phyloP scores from a whole-genome alignment of 1,140 invertebrate species.

The Drosophila tani region DNA sequence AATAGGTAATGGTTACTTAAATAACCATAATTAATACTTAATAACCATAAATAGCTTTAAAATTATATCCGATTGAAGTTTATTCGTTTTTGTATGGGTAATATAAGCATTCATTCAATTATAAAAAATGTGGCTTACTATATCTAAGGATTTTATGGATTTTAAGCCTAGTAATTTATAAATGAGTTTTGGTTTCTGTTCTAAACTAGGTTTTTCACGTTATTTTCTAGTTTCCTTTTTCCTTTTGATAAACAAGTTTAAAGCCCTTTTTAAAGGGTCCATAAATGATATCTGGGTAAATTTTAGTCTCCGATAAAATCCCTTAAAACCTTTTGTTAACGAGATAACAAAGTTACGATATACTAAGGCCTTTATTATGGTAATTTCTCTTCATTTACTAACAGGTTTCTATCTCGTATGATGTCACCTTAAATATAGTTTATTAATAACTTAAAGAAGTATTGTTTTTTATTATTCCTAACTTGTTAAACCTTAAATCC shows the following conservation, averaged over 20 bases:
- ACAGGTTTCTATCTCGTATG: not conserved
- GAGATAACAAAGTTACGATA: not conserved
- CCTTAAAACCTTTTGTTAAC: not conserved
- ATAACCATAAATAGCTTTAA: too few relatives aligned
- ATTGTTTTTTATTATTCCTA: too few relatives aligned
- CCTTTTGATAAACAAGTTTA: not conserved
- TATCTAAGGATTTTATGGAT: not conserved
- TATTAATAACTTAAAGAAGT: not conserved
- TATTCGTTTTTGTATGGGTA: not conserved
- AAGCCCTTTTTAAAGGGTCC: not conserved
- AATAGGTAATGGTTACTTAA: not conserved
- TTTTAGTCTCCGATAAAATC: too few relatives aligned
- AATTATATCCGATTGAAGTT: not conserved
- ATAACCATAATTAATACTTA: too few relatives aligned
- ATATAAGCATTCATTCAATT: too few relatives aligned
- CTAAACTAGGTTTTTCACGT: not conserved
- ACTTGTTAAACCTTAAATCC: too few relatives aligned
- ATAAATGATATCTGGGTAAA: not conserved
- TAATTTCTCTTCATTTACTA: not conserved
- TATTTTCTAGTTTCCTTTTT: not conserved
- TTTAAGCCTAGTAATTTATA: not conserved
- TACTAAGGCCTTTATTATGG: not conserved
- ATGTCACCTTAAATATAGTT: not conserved
- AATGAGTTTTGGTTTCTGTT: not conserved
- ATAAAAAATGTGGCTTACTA: not conserved